Evolutionary conservation across 35 echinoderm and acorn worm genomes (phyloP), one percentile per base, ranked within the genome.

Genomic region (Hemicentrotus pulcherrimus): DNA sequence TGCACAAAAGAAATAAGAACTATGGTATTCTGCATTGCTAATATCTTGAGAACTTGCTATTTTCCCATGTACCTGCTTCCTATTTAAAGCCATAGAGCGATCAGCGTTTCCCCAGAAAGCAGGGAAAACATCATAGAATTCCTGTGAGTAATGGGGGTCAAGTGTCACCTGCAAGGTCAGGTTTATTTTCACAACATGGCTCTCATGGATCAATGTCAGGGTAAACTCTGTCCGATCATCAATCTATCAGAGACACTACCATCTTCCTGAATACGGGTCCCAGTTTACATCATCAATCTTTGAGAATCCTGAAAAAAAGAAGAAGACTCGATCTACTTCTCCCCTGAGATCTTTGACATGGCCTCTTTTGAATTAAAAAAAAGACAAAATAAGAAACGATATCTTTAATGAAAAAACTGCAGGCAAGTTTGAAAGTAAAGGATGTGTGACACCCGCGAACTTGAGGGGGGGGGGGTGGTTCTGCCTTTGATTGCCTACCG

Each of bases 171-270:
- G 65, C 88, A 90, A 90, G 88, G 88, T 90, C 88, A 35, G 88
- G 88, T 90, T 90, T 90, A 47, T 90, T 90, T 90, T 90, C 88
- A 33, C 88, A 90, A 33, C 88, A 47, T 90, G 88, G 14, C 86
- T 31, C 16, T 90, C 32, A 90, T 33, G 32, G 88, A 90, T 90
- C 65, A 78, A 78, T 78, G 65, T 78, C 65, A 78, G 65, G 19
- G 19, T 78, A 22, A 78, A 78, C 65, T 78, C 19, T 78, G 24
- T 22, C 24, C n/a, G 65, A 78, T 78, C 65, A 78, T 78, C 65
- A 78, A 78, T 78, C 65, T n/a, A 22, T 22, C 65, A n/a, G 22
- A 78, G 18, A 71, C 18, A 19, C 16, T n/a, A 15, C 18, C 50
- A 14, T 55, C 50, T 55, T 55, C 50, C 50, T 11, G 50, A n/a